A percentile compares a stretch with the other conserved stretches of the same genome.
These are phyloP conservation scores for Mylabris sibirica DNA, from an alignment of 2,888 invertebrate species.

Conservation along the genomic window DNA sequence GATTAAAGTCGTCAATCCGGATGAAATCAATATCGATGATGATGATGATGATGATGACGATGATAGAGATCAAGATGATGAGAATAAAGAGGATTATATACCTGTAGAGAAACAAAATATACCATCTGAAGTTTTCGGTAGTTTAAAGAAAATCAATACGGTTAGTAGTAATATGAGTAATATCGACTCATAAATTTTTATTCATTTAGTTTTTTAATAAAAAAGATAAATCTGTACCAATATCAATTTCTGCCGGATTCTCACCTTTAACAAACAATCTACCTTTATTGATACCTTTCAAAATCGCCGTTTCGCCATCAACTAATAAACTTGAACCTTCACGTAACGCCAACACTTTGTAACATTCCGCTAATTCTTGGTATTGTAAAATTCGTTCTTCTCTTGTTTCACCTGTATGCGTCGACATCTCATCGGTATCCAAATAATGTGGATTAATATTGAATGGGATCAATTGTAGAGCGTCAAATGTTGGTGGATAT, in stretches of 20 bases:
- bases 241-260: constrained; percentile 64
- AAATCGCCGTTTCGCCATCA: constrained; percentile 65
- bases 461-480: constrained; percentile 77
- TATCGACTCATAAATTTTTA: neutral
- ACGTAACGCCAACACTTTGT: constrained; percentile 71
- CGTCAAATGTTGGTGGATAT: constrained; percentile 78
- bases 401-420: constrained; percentile 81
- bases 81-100: constrained; percentile 65
- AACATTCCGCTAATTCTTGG: constrained; percentile 65
- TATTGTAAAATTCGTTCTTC: constrained; percentile 77
- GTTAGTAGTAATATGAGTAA: constrained; percentile 7
- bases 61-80: constrained; percentile 58
- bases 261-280: constrained; percentile 70
- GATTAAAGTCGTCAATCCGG: constrained; percentile 81
- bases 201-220: constrained; percentile 50
- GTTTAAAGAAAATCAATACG: constrained; percentile 64
- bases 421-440: constrained; percentile 68
- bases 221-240: constrained; percentile 70
- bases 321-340: constrained; percentile 75
- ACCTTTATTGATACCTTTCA: constrained; percentile 71
- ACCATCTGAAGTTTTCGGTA: constrained; percentile 92
- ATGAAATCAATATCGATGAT: constrained; percentile 85
- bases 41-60: constrained; percentile 65
- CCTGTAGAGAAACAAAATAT: constrained; percentile 85
- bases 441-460: constrained; percentile 88